Evolutionary conservation across 2,888 invertebrate species (phyloP).

Genomic region (Ornithoptera priamus): DNA sequence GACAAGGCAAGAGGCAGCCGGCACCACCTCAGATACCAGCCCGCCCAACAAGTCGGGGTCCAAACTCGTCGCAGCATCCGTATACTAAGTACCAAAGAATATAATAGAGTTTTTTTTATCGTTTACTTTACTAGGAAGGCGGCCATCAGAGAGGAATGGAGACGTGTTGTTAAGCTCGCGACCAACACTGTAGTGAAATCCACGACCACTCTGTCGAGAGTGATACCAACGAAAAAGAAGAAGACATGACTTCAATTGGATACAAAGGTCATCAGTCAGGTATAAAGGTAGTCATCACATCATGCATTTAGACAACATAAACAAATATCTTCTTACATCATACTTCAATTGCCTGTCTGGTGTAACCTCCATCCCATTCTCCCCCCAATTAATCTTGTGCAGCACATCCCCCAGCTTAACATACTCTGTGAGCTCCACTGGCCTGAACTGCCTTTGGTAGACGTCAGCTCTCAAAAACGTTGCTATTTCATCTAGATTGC

Average conservation of each 20-base stretch:
- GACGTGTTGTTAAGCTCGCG: no score
- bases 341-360: conserved; percentile 53
- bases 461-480: conserved; percentile 89
- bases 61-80: conserved; percentile 73
- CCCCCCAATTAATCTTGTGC: conserved; percentile 63
- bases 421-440: conserved; percentile 91
- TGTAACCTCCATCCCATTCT: conserved; percentile 47
- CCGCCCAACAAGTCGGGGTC: conserved; percentile 92
- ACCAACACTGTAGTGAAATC: no score
- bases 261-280: no score
- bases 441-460: conserved; percentile 92
- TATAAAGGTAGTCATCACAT: no score
- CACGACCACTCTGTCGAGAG: no score
- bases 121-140: no score
- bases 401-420: conserved; percentile 84
- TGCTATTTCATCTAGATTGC: conserved; percentile 91
- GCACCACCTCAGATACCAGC: conserved; percentile 89
- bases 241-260: no score
- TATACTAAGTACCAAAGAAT: conserved; percentile 73
- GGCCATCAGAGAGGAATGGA: no score
- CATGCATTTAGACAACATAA: no score
- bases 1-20: conserved; percentile 89
- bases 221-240: no score
- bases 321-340: conserved; percentile 48
- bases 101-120: no score